Percentiles rank a stretch among this genome's conserved stretches.
phyloP scores from a whole-genome alignment of 2,113 vertebrate species.

The Platysternon megacephalum region DNA sequence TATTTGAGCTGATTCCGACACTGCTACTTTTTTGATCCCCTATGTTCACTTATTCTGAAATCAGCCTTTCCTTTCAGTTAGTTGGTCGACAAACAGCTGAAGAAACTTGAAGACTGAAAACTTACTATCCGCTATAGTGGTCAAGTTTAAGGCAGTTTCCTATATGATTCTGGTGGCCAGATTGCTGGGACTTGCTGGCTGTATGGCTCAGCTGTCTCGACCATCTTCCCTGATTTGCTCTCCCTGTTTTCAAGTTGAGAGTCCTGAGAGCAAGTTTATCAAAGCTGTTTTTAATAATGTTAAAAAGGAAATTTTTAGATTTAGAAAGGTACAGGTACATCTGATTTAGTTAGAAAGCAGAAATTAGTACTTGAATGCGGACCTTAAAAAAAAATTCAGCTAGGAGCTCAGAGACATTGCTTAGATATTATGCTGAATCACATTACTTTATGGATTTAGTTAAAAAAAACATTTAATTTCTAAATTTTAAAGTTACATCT shows the following conservation, averaged over 20 bases:
- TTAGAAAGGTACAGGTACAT: not conserved
- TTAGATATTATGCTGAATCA: not conserved
- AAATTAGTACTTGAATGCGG: not conserved
- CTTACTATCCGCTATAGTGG: not conserved
- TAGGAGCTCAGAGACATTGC: not conserved
- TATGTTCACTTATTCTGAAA: not conserved
- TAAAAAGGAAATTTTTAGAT: not conserved
- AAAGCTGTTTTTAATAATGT: not conserved
- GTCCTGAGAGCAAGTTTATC: not conserved
- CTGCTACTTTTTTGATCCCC: not conserved
- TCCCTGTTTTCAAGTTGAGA: not conserved
- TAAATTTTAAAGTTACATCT: not conserved
- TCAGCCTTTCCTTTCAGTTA: not conserved
- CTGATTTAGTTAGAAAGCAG: not conserved
- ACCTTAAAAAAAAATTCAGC: not conserved
- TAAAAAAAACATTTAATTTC: not conserved
- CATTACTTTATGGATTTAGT: not conserved
- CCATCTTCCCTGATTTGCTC: not conserved
- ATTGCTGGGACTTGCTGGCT: not conserved
- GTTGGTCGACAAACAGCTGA: not conserved
- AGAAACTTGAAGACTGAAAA: not conserved
- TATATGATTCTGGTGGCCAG: not conserved
- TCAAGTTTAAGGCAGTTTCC: not conserved
- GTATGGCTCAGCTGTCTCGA: not conserved
- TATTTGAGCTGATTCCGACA: not conserved